phyloP scores from a whole-genome alignment of 1,140 invertebrate species.

The Lutraria rhynchaena region DNA sequence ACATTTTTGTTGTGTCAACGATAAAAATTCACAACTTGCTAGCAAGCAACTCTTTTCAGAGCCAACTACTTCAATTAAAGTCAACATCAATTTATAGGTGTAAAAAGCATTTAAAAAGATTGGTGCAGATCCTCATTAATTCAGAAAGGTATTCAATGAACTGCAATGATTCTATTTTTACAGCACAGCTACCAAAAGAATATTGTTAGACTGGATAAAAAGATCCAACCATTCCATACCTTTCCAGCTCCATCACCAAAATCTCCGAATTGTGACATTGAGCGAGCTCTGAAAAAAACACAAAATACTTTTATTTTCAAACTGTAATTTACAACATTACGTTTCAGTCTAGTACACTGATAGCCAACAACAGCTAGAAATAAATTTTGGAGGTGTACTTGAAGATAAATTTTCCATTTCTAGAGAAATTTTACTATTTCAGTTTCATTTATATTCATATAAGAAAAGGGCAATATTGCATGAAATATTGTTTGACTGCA shows the following conservation, averaged over 20 bases:
- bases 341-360: background rate
- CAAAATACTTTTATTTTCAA: background rate
- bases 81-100: background rate
- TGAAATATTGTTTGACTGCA: no score
- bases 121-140: background rate
- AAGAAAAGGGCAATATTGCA: no score
- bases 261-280: slow-evolving; percentile 50
- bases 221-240: background rate
- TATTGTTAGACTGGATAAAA: no score
- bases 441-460: no score
- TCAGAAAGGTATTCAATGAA: background rate
- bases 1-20: no score
- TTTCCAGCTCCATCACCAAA: slow-evolving; percentile 48
- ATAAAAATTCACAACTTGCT: no score
- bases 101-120: background rate
- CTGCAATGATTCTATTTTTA: background rate
- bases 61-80: no score
- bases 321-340: background rate
- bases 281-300: slow-evolving; percentile 26
- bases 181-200: no score
- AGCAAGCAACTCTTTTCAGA: no score
- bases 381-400: background rate
- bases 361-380: background rate
- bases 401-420: background rate
- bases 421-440: background rate